Evolutionary conservation across 2,797 vertebrate genomes (phyloP).

Genomic region (Vipera latastei): DNA sequence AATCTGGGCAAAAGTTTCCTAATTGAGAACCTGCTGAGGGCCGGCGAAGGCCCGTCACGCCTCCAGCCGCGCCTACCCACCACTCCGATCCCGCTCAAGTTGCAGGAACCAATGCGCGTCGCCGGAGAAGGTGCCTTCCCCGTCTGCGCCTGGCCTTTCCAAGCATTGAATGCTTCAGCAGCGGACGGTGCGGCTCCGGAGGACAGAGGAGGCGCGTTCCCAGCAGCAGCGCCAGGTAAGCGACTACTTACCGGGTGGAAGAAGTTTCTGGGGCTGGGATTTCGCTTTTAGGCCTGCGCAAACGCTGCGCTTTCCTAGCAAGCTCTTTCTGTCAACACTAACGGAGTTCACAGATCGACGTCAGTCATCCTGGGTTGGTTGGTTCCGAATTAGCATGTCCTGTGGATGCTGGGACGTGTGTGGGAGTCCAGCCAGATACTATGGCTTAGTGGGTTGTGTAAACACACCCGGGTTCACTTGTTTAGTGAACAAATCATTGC

Average conservation of each 20-base stretch:
- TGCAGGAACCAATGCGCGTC: constrained; percentile 59
- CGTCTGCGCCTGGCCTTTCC: constrained; percentile 13
- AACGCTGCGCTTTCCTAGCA: neutral
- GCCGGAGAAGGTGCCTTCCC: constrained; percentile 29
- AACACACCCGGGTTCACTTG: neutral
- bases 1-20: constrained; percentile 90
- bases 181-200: neutral
- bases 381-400: neutral
- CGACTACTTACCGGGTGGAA: neutral
- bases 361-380: neutral
- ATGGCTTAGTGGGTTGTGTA: neutral
- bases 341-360: neutral
- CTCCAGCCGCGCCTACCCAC: constrained; percentile 47
- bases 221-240: constrained; percentile 69
- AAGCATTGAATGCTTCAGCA: neutral
- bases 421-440: neutral
- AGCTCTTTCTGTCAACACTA: neutral
- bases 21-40: constrained; percentile 81
- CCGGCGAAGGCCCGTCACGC: constrained; percentile 48
- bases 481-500: neutral
- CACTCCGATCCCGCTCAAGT: constrained; percentile 67
- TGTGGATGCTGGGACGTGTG: neutral
- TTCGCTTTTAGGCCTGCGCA: neutral
- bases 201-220: neutral
- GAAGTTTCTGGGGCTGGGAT: neutral